Conservation (phyloP, 2,797 vertebrate genomes). For the Hylomyscus alleni region DNA sequence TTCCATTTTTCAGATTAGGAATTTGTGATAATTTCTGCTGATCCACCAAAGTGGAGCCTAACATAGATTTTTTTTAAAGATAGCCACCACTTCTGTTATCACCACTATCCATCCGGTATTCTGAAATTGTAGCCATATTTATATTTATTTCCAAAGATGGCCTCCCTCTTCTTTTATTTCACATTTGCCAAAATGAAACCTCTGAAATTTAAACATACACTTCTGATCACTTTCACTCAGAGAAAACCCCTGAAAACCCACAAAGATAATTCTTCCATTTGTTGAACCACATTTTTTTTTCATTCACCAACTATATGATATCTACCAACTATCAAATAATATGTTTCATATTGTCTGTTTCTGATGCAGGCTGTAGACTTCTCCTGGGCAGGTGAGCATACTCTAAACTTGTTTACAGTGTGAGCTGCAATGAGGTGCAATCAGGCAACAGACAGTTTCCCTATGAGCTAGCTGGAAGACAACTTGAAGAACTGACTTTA, state of each 20-base stretch:
- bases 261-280: neutral
- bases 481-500: neutral
- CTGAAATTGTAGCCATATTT: neutral
- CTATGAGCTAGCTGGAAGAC: neutral
- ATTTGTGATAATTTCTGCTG: neutral
- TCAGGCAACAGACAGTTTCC: neutral
- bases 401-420: neutral
- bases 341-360: neutral
- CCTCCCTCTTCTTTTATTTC: neutral
- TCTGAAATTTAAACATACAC: neutral
- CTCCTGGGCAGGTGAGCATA: neutral
- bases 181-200: neutral
- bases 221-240: neutral
- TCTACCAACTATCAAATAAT: neutral
- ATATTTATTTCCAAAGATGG: neutral
- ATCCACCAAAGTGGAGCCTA: neutral
- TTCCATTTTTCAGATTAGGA: neutral
- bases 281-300: neutral
- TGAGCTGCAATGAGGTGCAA: neutral
- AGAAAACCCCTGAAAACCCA: neutral
- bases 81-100: neutral
- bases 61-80: neutral
- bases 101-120: neutral
- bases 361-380: neutral
- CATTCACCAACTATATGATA: neutral